These are phyloP conservation scores for Batillaria attramentaria DNA, from an alignment of 1,140 invertebrate species.

Conservation along the genomic window DNA sequence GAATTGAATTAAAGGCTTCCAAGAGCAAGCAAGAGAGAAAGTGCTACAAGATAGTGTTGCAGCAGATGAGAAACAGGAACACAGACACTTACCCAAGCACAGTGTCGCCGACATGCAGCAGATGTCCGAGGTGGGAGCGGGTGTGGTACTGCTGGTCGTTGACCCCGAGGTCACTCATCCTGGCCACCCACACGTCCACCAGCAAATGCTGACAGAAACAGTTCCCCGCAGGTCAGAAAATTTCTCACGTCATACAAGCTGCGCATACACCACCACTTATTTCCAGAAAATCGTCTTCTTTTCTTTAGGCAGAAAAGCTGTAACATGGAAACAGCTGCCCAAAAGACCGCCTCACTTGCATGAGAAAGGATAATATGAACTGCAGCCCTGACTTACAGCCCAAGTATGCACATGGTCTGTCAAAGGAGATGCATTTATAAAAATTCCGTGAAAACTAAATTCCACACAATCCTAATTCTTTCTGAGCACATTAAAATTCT, in stretches of 20 bases:
- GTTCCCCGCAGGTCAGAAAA: too few species aligned
- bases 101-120: constrained; percentile 93
- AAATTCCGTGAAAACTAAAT: too few species aligned
- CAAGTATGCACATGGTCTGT: too few species aligned
- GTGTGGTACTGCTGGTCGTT: constrained; percentile 73
- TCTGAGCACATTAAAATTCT: too few species aligned
- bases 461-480: too few species aligned
- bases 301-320: too few species aligned
- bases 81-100: constrained; percentile 83
- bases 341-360: too few species aligned
- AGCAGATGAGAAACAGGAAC: neutral
- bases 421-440: too few species aligned
- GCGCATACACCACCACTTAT: neutral
- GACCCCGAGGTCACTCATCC: constrained; percentile 88
- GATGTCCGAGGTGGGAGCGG: constrained; percentile 93
- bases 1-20: neutral
- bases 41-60: neutral
- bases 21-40: neutral
- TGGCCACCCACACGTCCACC: constrained; percentile 94
- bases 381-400: too few species aligned
- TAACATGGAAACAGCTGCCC: constrained; percentile 50
- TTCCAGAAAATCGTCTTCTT: too few species aligned
- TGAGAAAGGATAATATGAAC: too few species aligned
- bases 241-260: neutral
- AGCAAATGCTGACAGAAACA: constrained; percentile 81